These are phyloP conservation scores for Podarcis siculus DNA, from an alignment of 2,797 vertebrate species.

Conservation along the genomic window DNA sequence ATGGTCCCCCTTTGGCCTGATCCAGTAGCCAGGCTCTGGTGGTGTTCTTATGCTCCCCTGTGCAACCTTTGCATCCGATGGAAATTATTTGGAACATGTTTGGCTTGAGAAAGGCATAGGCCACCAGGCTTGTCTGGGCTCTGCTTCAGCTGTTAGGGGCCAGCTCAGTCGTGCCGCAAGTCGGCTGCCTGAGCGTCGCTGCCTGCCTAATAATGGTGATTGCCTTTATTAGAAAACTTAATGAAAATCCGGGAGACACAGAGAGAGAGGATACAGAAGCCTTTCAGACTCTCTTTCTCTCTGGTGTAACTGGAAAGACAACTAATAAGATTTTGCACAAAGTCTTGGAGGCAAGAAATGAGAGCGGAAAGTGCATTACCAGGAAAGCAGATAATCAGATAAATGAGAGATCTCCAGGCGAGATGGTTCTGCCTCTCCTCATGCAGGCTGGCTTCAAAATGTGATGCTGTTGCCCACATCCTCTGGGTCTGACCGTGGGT, in stretches of 20 bases:
- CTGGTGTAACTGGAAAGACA: slow-evolving; percentile 57
- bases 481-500: not conserved
- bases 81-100: not conserved
- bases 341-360: slow-evolving; percentile 68
- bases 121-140: not conserved
- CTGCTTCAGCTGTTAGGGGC: not conserved
- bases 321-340: slow-evolving; percentile 72
- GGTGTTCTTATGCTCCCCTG: not conserved
- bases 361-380: slow-evolving; percentile 62
- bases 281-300: not conserved
- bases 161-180: too few species aligned
- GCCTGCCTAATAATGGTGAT: slow-evolving; percentile 59
- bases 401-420: slow-evolving; percentile 70
- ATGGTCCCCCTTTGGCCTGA: too few species aligned
- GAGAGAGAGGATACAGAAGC: slow-evolving; percentile 28
- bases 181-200: slow-evolving; percentile 43
- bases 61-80: not conserved
- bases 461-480: slow-evolving; percentile 66
- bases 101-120: not conserved
- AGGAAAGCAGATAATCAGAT: slow-evolving; percentile 72
- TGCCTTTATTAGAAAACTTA: slow-evolving; percentile 75
- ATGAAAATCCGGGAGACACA: slow-evolving; percentile 53
- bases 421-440: slow-evolving; percentile 65
- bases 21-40: too few species aligned
- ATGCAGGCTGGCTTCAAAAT: slow-evolving; percentile 68